Conservation (phyloP, 2,888 invertebrate genomes). For the Pseudococcus viburni region DNA sequence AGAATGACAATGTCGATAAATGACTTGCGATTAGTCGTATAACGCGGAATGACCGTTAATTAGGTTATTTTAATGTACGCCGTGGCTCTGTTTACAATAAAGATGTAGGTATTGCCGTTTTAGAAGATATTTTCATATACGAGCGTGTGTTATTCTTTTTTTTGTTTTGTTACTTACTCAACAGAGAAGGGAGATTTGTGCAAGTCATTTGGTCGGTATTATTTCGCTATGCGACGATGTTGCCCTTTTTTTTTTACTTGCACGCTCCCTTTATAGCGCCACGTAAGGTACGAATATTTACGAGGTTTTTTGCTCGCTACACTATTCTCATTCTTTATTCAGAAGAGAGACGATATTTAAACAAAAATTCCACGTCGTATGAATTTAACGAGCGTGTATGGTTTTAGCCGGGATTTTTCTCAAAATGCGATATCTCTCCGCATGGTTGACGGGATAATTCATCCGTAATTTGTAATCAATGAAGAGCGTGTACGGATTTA, state of each 20-base stretch:
- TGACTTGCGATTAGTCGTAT: constrained; percentile 54
- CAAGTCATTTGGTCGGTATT: constrained; percentile 44
- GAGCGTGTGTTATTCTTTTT: not conserved
- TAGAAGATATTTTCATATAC: constrained; percentile 24
- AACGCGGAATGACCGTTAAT: constrained; percentile 47
- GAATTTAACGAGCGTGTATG: constrained; percentile 44
- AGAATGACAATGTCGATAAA: constrained; percentile 54
- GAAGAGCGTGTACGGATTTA: constrained; percentile 13
- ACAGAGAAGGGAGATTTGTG: constrained; percentile 10
- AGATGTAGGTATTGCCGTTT: constrained; percentile 20
- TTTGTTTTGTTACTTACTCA: not conserved
- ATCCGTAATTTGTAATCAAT: constrained; percentile 47
- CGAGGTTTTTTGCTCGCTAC: constrained; percentile 31
- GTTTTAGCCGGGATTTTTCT: constrained; percentile 13
- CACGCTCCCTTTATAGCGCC: constrained; percentile 38
- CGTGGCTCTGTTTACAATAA: not conserved
- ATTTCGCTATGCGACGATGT: constrained; percentile 36
- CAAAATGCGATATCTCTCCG: not conserved
- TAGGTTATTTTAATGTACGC: constrained; percentile 14
- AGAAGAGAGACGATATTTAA: constrained; percentile 36
- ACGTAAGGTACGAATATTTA: constrained; percentile 37
- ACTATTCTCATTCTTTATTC: not conserved
- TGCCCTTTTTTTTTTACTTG: not conserved
- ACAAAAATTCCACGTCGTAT: constrained; percentile 44
- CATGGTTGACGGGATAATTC: not conserved